Conservation (phyloP, 2,113 vertebrate species). For the Nycticryphes semicollaris region DNA sequence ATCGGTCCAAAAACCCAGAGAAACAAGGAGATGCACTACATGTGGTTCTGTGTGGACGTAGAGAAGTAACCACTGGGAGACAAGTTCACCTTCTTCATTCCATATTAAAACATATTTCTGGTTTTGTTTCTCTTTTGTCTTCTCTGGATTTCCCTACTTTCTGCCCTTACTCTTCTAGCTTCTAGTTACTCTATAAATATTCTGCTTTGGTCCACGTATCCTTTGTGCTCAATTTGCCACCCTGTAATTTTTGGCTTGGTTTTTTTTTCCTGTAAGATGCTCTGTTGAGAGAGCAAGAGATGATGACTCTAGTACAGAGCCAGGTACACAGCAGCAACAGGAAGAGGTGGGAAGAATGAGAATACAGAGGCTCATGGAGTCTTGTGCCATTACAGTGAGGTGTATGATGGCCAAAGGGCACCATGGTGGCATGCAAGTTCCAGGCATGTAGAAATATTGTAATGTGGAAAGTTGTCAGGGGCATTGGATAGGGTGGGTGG, state of each 20-base stretch:
- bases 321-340: rapidly evolving
- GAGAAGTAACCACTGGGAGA: neutral
- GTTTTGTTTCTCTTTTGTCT: neutral
- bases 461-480: neutral
- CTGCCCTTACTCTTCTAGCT: neutral
- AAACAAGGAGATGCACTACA: neutral
- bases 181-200: neutral
- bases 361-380: neutral
- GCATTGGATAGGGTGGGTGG: neutral
- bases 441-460: neutral
- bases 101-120: neutral
- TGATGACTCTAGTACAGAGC: neutral
- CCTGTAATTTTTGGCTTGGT: rapidly evolving
- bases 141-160: neutral
- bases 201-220: neutral
- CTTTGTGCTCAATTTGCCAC: neutral
- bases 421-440: rapidly evolving
- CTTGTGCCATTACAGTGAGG: neutral
- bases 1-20: neutral
- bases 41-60: rapidly evolving
- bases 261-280: neutral
- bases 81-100: neutral
- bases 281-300: neutral
- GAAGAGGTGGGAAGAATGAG: neutral
- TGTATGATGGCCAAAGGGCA: neutral